These are phyloP conservation scores for Zaprionus africanus DNA, from an alignment of 1,140 invertebrate genomes.

Conservation along the genomic window DNA sequence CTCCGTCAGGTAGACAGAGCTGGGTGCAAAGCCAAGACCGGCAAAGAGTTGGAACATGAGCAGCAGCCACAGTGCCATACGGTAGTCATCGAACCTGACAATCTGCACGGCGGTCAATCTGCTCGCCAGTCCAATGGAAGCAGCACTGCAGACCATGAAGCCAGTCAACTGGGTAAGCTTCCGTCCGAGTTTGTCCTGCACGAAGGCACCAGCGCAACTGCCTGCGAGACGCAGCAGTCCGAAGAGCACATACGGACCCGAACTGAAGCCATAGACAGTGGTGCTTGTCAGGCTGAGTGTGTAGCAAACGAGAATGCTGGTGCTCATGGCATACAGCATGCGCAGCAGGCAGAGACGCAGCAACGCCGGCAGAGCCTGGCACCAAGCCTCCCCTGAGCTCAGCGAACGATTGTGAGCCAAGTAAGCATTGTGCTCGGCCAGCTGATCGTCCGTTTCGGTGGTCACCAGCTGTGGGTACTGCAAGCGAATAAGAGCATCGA, in stretches of 20 bases:
- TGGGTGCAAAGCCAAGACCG: constrained; percentile 60
- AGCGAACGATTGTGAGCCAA: constrained; percentile 42
- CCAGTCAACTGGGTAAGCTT: constrained; percentile 62
- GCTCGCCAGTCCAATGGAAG: constrained; percentile 57
- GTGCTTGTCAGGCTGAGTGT: constrained; percentile 50
- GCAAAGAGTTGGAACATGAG: constrained; percentile 65
- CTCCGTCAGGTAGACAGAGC: constrained; percentile 69
- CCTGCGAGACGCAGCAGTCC: constrained; percentile 60
- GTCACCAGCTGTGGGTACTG: constrained; percentile 65
- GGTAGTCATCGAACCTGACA: constrained; percentile 25
- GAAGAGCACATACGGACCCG: constrained; percentile 64
- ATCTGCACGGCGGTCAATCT: constrained; percentile 32
- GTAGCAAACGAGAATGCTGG: constrained; percentile 52
- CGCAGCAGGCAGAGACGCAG: constrained; percentile 62
- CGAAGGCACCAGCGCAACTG: constrained; percentile 47
- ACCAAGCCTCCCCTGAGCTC: constrained; percentile 16
- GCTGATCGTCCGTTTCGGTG: constrained; percentile 67
- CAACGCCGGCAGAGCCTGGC: constrained; percentile 55
- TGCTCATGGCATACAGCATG: constrained; percentile 47
- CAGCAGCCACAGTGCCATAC: constrained; percentile 63
- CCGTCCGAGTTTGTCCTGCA: constrained; percentile 62
- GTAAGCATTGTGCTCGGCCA: constrained; percentile 67
- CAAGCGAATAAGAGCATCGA: constrained; percentile 57
- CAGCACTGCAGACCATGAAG: constrained; percentile 49
- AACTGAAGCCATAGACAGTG: constrained; percentile 46